A percentile compares a stretch with the other conserved stretches of the same genome.
phyloP scores from a whole-genome alignment of 2,888 invertebrate genomes.

The Villa cingulata region DNA sequence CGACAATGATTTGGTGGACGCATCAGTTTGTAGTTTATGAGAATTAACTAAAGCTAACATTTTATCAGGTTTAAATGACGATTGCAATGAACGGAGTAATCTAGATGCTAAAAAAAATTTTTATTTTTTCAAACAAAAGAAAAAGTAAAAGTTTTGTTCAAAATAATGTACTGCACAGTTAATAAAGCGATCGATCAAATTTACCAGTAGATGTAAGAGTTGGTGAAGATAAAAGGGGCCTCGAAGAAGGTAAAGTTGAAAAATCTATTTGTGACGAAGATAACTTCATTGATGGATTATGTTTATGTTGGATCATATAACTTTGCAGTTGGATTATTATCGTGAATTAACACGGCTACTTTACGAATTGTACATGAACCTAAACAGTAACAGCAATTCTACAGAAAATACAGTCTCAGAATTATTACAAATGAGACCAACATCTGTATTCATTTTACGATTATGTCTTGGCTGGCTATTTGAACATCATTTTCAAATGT shows the following conservation, averaged over 20 bases:
- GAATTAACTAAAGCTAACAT: too few species aligned
- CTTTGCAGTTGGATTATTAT: constrained; percentile 54
- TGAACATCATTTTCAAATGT: constrained; percentile 55
- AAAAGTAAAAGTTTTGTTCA: too few species aligned
- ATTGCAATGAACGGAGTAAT: too few species aligned
- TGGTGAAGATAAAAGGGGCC: too few species aligned
- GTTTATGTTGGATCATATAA: constrained; percentile 62
- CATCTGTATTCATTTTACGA: constrained; percentile 46
- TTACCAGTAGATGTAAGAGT: too few species aligned
- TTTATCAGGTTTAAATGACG: too few species aligned
- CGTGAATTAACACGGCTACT: constrained; percentile 45
- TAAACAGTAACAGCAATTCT: constrained; percentile 7
- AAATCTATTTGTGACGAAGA: constrained; percentile 1
- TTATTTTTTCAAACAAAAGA: too few species aligned
- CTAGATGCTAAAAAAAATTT: too few species aligned
- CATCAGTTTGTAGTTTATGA: too few species aligned
- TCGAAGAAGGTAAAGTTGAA: not conserved
- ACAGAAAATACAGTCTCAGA: not conserved
- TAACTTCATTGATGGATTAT: constrained; percentile 27
- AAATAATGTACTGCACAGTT: too few species aligned
- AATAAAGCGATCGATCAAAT: too few species aligned
- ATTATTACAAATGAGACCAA: constrained; percentile 31
- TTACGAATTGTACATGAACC: constrained; percentile 46
- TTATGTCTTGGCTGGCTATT: constrained; percentile 69
- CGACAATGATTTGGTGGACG: constrained; percentile 6